phyloP scores from a whole-genome alignment of 2,113 vertebrate species.

The Antechinus flavipes region DNA sequence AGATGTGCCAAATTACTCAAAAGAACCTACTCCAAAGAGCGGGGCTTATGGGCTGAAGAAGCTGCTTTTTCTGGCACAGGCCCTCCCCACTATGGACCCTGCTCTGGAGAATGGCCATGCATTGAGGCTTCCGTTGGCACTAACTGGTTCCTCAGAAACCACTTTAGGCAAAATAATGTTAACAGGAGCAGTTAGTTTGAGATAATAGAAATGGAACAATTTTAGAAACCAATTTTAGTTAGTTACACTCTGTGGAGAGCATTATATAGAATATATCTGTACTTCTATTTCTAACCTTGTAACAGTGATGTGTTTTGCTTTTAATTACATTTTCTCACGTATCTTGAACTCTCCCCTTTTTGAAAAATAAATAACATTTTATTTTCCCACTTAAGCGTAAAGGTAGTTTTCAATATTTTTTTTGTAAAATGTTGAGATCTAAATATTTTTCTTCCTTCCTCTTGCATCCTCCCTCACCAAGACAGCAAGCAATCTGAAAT shows the following conservation, averaged over 20 bases:
- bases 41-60: neutral
- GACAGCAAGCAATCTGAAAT: no score
- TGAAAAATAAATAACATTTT: no score
- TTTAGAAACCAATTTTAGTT: neutral
- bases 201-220: neutral
- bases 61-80: neutral
- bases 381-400: no score
- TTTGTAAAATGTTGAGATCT: no score
- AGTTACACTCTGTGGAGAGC: neutral
- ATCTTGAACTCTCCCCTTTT: neutral
- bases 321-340: neutral
- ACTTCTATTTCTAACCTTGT: neutral
- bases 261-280: neutral
- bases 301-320: neutral
- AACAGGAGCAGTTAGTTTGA: neutral
- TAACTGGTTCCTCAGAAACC: neutral
- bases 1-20: neutral
- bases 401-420: no score
- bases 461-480: no score
- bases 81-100: rapidly evolving
- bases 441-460: no score
- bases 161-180: neutral
- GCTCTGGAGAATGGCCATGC: neutral
- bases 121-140: neutral
- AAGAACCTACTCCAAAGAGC: neutral